A percentile compares a stretch with the other conserved stretches of the same genome.
phyloP scores from a whole-genome alignment of 2,888 invertebrate species.

The Lasioglossum morio region DNA sequence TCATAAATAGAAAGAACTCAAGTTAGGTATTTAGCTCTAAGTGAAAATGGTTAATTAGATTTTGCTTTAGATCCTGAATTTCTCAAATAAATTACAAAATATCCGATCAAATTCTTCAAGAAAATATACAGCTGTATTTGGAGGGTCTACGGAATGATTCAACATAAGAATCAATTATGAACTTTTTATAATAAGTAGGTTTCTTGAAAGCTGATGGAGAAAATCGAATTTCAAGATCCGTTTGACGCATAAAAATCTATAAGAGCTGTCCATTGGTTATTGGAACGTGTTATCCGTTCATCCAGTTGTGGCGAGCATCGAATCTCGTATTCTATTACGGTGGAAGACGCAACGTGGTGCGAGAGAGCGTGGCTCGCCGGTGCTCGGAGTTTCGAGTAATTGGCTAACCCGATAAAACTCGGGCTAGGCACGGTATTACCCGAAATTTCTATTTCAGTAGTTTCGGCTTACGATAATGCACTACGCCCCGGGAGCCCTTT shows the following conservation, averaged over 20 bases:
- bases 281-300: background rate
- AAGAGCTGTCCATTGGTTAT: background rate
- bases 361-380: conserved; percentile 1
- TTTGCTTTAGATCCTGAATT: background rate
- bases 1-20: too few relatives aligned
- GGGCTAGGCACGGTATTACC: conserved; percentile 24
- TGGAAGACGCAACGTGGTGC: background rate
- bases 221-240: background rate
- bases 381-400: conserved; percentile 42
- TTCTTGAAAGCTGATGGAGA: background rate
- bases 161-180: background rate
- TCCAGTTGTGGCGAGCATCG: conserved; percentile 11
- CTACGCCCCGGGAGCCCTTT: conserved; percentile 2
- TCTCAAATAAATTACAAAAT: background rate
- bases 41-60: background rate
- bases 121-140: too few relatives aligned
- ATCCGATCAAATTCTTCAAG: background rate
- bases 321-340: conserved; percentile 31
- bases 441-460: conserved; percentile 49
- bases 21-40: too few relatives aligned
- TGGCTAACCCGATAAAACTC: conserved; percentile 53
- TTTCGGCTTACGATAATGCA: conserved; percentile 43
- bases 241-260: background rate
- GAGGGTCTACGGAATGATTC: too few relatives aligned
- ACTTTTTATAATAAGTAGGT: background rate